Evolutionary conservation across 1,140 invertebrate species (phyloP).

Genomic region (Branchinecta lindahli): DNA sequence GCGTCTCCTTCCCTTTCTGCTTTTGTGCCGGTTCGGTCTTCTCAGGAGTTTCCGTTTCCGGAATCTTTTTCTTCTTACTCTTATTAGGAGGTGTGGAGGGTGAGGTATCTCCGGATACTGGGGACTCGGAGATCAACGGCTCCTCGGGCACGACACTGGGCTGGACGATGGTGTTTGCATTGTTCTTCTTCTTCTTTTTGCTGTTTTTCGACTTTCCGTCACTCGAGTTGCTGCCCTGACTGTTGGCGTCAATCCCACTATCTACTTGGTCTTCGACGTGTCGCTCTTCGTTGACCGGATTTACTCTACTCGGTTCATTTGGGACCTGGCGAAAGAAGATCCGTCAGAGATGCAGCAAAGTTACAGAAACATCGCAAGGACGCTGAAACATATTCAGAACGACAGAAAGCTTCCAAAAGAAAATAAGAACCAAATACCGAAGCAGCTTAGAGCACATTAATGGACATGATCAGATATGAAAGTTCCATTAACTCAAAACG

Average conservation of each 20-base stretch:
- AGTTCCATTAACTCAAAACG: too few species aligned
- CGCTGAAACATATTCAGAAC: too few species aligned
- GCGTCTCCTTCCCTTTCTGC: constrained; percentile 19
- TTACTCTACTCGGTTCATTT: constrained; percentile 15
- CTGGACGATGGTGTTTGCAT: constrained; percentile 17
- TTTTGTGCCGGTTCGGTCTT: constrained; percentile 16
- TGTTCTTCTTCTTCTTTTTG: constrained; percentile 50
- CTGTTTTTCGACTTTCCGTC: constrained; percentile 50
- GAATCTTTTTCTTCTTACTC: constrained; percentile 15
- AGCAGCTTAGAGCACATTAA: too few species aligned
- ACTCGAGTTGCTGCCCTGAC: constrained; percentile 62
- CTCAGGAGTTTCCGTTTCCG: constrained; percentile 12
- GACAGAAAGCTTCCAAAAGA: too few species aligned
- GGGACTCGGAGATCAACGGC: not conserved
- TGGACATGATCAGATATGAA: too few species aligned
- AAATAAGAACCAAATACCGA: too few species aligned
- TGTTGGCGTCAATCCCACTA: constrained; percentile 70
- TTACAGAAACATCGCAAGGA: too few species aligned
- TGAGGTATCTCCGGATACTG: not conserved
- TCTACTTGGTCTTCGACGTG: constrained; percentile 38
- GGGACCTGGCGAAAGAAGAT: constrained; percentile 14
- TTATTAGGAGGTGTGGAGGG: constrained; percentile 12
- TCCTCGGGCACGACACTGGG: not conserved
- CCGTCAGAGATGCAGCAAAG: not conserved
- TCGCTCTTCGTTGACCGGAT: constrained; percentile 21